Base-by-base conservation (phyloP, 2,797 vertebrate species). In the Melopsittacus undulatus region DNA sequence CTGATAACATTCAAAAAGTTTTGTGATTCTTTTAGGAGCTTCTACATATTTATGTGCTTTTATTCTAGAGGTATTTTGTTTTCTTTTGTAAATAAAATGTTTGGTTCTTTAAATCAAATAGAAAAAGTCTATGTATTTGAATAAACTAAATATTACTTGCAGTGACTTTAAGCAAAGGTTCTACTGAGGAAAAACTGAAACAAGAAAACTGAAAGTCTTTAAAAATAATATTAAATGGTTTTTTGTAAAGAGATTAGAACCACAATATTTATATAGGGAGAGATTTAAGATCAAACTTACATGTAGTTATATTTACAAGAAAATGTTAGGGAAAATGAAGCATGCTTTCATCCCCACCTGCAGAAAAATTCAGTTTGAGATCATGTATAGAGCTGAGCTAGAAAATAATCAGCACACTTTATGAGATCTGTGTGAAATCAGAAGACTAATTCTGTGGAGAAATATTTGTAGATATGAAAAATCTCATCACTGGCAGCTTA, bases 191-290 rank as follows among this genome's bases (percentile, higher is more conserved):
- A 88, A 82, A 87, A 29, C 2, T 29, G 14, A 72, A 77, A 32
- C 12, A 57, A 63, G 5, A 40, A 81, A 36, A 64, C 11, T 24
- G 5, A 38, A 74, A 91, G 63, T 20, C 7, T 64, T 92, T 54
- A 42, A 64, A 54, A 12, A 51, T 79, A 89, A 52, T 68, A 3
- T 54, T 17, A 38, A 86, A 29, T 11, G n/a, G 1, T 0, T 67
- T 87, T 68, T 30, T 81, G 56, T 68, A 82, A 79, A 87, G 18
- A 49, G 4, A n/a, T 46, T 62, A 49, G 27, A 77, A 67, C 0
- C 5, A 0, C 57, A 4, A 23, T 62, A 43, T 1, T 42, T 59
- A 40, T 6, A 52, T 7, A 36, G 0, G 40, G 7, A 36, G 10
- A 42, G 1, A 51, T 61, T 91, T 75, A 81, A 52, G 7, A 51